phyloP scores from a whole-genome alignment of 2,888 invertebrate genomes.

The Eurytoma californica region DNA sequence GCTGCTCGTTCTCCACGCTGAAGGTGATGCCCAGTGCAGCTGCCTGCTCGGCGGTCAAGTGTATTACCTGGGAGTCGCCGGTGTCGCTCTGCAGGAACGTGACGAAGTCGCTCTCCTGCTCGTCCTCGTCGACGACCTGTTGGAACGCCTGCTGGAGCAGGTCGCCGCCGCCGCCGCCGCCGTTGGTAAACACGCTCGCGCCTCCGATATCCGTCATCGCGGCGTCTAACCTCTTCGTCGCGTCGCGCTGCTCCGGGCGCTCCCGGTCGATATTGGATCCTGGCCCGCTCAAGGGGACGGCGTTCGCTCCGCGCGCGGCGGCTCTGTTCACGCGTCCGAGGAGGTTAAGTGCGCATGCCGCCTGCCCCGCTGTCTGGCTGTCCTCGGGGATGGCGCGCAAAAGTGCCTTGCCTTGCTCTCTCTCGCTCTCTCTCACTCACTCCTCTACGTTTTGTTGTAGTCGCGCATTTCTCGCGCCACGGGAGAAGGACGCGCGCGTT shows the following conservation, averaged over 20 bases:
- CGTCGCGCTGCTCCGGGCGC: not conserved
- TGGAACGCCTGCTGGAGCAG: constrained; percentile 71
- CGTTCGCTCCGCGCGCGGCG: not conserved
- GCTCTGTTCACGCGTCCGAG: not conserved
- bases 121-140: constrained; percentile 68
- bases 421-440: not conserved
- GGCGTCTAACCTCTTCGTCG: not conserved
- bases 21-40: constrained; percentile 72
- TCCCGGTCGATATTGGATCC: no score
- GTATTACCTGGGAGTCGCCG: constrained; percentile 69
- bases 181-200: constrained; percentile 66
- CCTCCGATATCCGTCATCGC: constrained; percentile 64
- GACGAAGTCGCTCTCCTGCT: constrained; percentile 67
- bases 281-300: no score
- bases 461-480: no score
- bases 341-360: constrained; percentile 47
- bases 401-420: constrained; percentile 23
- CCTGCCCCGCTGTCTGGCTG: not conserved
- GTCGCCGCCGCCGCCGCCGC: constrained; percentile 65
- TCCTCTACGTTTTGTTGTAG: constrained; percentile 14
- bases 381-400: constrained; percentile 48
- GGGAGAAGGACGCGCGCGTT: not conserved
- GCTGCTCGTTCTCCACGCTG: constrained; percentile 62
- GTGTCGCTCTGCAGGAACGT: constrained; percentile 68
- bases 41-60: constrained; percentile 71